These are phyloP conservation scores for Pogonomyrmex barbatus DNA, from an alignment of 1,140 invertebrate species.

Conservation along the genomic window DNA sequence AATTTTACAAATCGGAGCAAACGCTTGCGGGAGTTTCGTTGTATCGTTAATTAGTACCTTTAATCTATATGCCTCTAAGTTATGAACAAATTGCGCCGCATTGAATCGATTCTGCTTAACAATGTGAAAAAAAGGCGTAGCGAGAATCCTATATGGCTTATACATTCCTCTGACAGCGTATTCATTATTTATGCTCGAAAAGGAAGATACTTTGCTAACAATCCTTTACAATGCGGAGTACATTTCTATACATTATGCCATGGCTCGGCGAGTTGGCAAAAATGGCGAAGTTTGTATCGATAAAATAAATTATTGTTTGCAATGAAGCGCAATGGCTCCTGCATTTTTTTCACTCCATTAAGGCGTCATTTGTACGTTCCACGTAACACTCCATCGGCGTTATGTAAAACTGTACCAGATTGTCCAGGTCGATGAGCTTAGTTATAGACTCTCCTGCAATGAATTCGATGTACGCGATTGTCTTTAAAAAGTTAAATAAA, in stretches of 20 bases:
- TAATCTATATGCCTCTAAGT: conserved; percentile 70
- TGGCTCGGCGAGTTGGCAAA: conserved; percentile 40
- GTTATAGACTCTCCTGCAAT: conserved; percentile 83
- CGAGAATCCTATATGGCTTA: conserved; percentile 58
- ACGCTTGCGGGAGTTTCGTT: conserved; percentile 70
- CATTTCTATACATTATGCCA: conserved; percentile 67
- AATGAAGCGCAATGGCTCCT: conserved; percentile 52
- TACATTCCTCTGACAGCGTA: conserved; percentile 22
- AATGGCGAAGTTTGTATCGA: conserved; percentile 67
- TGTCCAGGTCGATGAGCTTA: conserved; percentile 83
- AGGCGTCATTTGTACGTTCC: conserved; percentile 73
- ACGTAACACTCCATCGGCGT: conserved; percentile 73
- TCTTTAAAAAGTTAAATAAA: conserved; percentile 1
- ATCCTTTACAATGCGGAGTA: conserved; percentile 51
- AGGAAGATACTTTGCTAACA: conserved; percentile 52
- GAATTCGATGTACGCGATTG: conserved; percentile 7
- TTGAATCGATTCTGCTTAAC: conserved; percentile 52
- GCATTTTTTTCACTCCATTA: conserved; percentile 72
- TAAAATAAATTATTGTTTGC: conserved; percentile 79
- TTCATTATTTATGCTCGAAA: conserved; percentile 58
- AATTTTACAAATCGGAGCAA: conserved; percentile 72
- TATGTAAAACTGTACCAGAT: conserved; percentile 84
- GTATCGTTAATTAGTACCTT: conserved; percentile 71
- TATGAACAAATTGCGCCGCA: conserved; percentile 64
- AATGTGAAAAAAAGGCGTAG: conserved; percentile 41